A percentile compares a stretch with the other conserved stretches of the same genome.
These are phyloP conservation scores for Drosophila demipolita DNA, from an alignment of 2,888 invertebrate genomes.

Conservation along the genomic window DNA sequence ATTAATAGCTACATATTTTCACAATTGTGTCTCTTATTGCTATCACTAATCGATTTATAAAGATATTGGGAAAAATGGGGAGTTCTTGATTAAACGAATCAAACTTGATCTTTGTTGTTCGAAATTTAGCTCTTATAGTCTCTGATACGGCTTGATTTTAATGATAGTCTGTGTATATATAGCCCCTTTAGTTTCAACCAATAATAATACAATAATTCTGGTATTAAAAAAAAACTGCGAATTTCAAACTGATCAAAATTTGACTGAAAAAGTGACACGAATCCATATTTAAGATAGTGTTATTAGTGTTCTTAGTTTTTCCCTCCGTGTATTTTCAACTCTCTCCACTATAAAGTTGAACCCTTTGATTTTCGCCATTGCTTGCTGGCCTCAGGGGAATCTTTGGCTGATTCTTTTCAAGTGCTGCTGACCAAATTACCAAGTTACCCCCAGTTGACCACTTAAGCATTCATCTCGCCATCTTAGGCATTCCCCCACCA, in stretches of 20 bases:
- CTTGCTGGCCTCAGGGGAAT: slow-evolving; percentile 25
- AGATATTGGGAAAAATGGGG: not conserved
- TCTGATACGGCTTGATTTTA: not conserved
- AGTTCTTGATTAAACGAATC: not conserved
- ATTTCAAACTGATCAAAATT: not conserved
- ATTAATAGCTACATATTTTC: not conserved
- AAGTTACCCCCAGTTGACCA: slow-evolving; percentile 10
- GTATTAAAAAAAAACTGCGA: not conserved
- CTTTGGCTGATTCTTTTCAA: slow-evolving; percentile 8
- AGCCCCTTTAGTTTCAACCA: not conserved
- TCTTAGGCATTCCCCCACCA: not conserved
- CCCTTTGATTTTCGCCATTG: slow-evolving; percentile 33
- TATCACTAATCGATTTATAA: not conserved
- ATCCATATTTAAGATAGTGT: not conserved
- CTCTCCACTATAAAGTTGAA: slow-evolving; percentile 13
- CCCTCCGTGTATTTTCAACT: not conserved
- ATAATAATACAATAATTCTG: not conserved
- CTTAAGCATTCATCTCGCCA: not conserved
- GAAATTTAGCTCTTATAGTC: not conserved
- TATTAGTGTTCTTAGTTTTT: not conserved
- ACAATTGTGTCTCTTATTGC: not conserved
- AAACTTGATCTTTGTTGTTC: not conserved
- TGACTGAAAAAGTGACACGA: not conserved
- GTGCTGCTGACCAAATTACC: slow-evolving; percentile 29
- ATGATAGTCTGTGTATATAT: not conserved